Evolutionary conservation across 2,888 invertebrate species (phyloP), one percentile per base, ranked within the genome.

Genomic region (Torymus auratus): DNA sequence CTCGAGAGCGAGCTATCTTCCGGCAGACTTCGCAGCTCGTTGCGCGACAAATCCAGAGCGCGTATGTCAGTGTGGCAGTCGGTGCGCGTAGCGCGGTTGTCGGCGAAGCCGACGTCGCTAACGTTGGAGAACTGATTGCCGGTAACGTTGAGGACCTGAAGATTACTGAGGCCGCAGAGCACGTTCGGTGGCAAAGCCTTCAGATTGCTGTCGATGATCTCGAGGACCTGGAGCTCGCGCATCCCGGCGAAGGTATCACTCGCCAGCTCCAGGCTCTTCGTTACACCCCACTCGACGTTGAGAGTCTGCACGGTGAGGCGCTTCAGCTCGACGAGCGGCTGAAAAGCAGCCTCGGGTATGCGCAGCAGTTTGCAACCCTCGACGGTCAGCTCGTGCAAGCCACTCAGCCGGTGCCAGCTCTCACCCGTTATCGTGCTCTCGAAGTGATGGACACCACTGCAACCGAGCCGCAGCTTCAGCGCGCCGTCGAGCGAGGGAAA

Each of bases 181-280:
- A 94, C 94, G 86, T 94, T 95, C 85, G 95, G 95, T 64, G 97
- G 96, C 88, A 97, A 91, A 84, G 94, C 94, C 86, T 95, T 94
- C 84, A 97, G 94, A 92, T 97, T 96, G 92, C 96, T 97, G 91
- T 95, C 94, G 88, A 95, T 94, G 91, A 97, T 92, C 91, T 97
- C 95, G 87, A 97, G 92, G 80, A 94, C 93, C 89, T 95, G 95
- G 71, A 97, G 92, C 91, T 96, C 96, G 87, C 94, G 94, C 85
- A 97, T 92, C 83, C 96, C 96, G 86, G 94, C 93, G 88, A 97
- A 94, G 83, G 95, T 94, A 85, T 93, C 94, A 83, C 94, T 91
- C 81, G 94, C 93, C 87, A 97, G 91, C 88, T 96, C 96, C 87
- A 97, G 93, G 86, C 93, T 94, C 91, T 95, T 95, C 56, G 93